Evolutionary conservation across 2,888 invertebrate species (phyloP), one percentile per base, ranked within the genome.

Genomic region (Drosophila meridiana): DNA sequence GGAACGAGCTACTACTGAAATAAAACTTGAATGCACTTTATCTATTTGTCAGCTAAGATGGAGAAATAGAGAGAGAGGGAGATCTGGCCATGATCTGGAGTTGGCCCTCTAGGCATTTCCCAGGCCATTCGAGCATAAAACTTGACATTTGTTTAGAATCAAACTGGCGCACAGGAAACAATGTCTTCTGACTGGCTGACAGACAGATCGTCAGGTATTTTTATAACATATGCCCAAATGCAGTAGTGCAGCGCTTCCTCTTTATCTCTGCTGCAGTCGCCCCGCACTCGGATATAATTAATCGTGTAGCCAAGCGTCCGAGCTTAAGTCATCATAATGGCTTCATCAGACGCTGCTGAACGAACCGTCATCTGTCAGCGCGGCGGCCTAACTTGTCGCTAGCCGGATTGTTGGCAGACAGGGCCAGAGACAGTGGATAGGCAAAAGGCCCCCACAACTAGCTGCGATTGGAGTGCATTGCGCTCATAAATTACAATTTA

Each of bases 401-500:
- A 20, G 76, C 56, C 45, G 62, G 69, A 69, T 69, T 78, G 58
- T 50, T 40, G 56, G 56, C 42, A n/a, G 50, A 52, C 32, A 50
- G n/a, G 32, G 28, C 42, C 4, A 40, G 40, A 30, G 55, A n/a
- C 30, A 30, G 42, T 11, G 38, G 28, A 52, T 42, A 55, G 52
- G 26, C 38, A 34, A 13, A 8, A 43, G 43, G 20, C 42, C 48
- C 55, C 30, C 56, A 56, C 52, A 50, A 48, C 53, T 55, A 4
- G 26, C 36, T 50, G 20, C 52, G 30, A 64, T 52, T 50, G 53
- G 48, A 80, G 77, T 70, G 86, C 79, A 67, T 64, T 82, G 80
- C 70, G 69, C 82, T 76, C 86, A 87, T 87, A 87, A 87, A 89
- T 86, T 76, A 90, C 83, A 89, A 88, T 87, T 89, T 87, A 87